Conservation (phyloP, 2,888 invertebrate genomes). For the Chaitophorus viminalis region DNA sequence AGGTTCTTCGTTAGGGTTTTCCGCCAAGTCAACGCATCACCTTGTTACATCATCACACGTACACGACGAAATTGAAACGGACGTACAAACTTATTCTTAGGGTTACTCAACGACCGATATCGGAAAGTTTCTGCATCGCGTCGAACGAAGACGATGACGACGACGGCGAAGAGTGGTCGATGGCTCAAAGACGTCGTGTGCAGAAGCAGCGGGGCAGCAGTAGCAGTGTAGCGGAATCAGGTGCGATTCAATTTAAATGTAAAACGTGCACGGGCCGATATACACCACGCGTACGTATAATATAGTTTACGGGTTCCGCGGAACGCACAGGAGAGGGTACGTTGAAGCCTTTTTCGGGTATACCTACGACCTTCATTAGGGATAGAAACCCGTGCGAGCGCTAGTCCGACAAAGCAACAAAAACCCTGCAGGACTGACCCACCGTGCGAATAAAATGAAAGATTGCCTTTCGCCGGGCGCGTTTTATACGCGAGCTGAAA, state of each 20-base stretch:
- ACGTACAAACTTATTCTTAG: background rate
- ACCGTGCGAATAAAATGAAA: constrained; percentile 45
- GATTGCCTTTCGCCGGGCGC: constrained; percentile 27
- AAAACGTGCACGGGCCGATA: background rate
- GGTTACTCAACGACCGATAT: too few species aligned
- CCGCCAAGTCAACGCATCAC: background rate
- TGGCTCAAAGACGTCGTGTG: too few species aligned
- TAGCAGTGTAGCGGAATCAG: background rate
- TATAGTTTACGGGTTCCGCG: background rate
- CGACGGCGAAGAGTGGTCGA: too few species aligned
- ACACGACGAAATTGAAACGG: background rate
- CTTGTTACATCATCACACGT: background rate
- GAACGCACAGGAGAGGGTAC: background rate
- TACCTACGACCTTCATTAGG: constrained; percentile 35
- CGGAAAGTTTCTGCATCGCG: too few species aligned
- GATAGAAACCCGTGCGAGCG: background rate
- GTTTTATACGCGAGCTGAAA: constrained; percentile 22
- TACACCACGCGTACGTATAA: background rate
- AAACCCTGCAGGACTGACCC: constrained; percentile 37
- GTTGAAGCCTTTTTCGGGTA: constrained; percentile 18
- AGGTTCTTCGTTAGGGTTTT: background rate
- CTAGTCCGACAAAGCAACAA: constrained; percentile 19
- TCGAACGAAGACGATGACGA: too few species aligned
- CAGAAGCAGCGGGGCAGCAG: too few species aligned
- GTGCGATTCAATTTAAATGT: constrained; percentile 17